phyloP scores from a whole-genome alignment of 2,113 vertebrate species.

The Myotis yumanensis region DNA sequence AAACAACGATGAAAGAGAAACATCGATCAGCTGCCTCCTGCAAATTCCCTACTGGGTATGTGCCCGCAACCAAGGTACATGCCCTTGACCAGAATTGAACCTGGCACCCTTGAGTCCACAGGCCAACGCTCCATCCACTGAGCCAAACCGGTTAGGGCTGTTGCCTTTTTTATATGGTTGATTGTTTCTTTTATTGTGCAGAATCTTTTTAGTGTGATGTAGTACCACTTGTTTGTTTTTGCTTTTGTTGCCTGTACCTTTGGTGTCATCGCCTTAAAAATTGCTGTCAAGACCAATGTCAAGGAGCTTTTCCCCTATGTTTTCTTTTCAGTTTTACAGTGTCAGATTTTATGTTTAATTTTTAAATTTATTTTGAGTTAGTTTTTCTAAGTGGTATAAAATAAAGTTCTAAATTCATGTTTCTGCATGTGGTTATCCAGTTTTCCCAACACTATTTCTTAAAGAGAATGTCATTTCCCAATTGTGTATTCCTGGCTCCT shows the following conservation, averaged over 20 bases:
- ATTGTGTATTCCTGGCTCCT: not conserved
- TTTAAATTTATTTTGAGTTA: not conserved
- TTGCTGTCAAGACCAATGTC: not conserved
- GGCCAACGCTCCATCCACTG: too few species aligned
- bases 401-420: not conserved
- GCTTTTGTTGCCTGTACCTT: not conserved
- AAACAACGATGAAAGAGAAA: too few species aligned
- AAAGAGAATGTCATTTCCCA: not conserved
- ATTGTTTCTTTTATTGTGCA: not conserved
- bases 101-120: too few species aligned
- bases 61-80: too few species aligned
- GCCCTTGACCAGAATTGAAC: too few species aligned
- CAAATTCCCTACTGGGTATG: too few species aligned
- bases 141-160: too few species aligned
- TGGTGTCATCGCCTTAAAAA: not conserved
- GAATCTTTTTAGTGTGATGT: not conserved
- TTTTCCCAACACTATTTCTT: not conserved
- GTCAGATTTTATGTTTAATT: not conserved
- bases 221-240: not conserved
- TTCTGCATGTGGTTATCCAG: not conserved
- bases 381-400: not conserved
- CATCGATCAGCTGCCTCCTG: too few species aligned
- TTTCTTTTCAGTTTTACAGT: not conserved
- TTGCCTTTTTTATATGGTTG: not conserved
- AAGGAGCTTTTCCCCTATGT: not conserved